phyloP scores from a whole-genome alignment of 2,113 vertebrate genomes.

The Platysteira castanea region DNA sequence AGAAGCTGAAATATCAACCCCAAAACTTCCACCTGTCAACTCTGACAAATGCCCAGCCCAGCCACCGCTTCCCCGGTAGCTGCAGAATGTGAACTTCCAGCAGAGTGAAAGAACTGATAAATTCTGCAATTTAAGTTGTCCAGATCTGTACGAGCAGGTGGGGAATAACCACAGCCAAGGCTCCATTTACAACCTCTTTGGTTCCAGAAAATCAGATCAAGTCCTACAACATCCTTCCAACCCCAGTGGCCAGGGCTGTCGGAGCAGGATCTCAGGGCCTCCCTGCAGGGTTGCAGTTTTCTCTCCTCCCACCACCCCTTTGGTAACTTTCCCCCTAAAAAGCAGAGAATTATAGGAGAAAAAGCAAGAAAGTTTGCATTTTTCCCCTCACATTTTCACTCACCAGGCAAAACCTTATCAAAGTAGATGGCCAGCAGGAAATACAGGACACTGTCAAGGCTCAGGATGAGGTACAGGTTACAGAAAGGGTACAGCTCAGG shows the following conservation, averaged over 20 bases:
- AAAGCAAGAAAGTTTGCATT: not conserved
- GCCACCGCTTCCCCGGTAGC: fast-evolving
- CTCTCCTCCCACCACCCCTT: not conserved
- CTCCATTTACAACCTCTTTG: not conserved
- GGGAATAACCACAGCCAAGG: not conserved
- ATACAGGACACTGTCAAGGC: conserved; percentile 82
- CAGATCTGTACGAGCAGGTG: not conserved
- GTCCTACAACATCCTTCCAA: not conserved
- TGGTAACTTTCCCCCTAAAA: not conserved
- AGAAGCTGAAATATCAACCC: not conserved
- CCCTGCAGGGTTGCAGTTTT: not conserved
- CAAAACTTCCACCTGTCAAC: fast-evolving
- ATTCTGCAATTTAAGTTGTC: not conserved
- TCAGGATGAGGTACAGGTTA: conserved; percentile 73
- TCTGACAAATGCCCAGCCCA: fast-evolving
- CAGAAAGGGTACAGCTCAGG: conserved; percentile 74
- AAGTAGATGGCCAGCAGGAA: conserved; percentile 84
- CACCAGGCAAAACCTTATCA: conserved; percentile 86
- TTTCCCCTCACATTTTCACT: not conserved
- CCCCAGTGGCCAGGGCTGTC: not conserved
- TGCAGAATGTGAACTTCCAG: fast-evolving
- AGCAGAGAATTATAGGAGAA: not conserved
- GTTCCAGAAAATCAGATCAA: not conserved
- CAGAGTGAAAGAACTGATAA: fast-evolving
- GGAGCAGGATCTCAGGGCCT: not conserved